Evolutionary conservation across 2,797 vertebrate genomes (phyloP).

Genomic region (Argentina silus): DNA sequence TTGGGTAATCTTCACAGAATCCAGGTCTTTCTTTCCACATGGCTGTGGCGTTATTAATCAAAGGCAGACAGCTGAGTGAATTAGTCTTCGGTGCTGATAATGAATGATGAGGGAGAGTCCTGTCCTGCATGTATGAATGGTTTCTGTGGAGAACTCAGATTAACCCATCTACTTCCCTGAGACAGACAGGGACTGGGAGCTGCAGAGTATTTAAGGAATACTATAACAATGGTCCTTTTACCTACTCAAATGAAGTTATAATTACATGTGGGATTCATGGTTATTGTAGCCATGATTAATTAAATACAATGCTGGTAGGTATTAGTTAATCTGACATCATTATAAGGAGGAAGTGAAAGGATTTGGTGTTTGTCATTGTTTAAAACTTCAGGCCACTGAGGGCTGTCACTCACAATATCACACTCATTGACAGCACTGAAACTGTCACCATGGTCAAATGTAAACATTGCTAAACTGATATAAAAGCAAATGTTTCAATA

Average conservation of each 20-base stretch:
- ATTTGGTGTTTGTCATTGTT: neutral
- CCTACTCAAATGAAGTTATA: conserved; percentile 7
- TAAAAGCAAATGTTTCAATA: neutral
- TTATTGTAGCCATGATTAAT: conserved; percentile 10
- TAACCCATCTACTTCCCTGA: conserved; percentile 20
- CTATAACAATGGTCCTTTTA: conserved; percentile 19
- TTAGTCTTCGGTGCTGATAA: conserved; percentile 48
- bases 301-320: conserved; percentile 16
- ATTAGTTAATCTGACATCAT: conserved; percentile 12
- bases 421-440: too few species aligned
- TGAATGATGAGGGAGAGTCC: conserved; percentile 44
- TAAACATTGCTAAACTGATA: neutral
- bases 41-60: conserved; percentile 46
- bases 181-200: neutral
- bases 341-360: neutral
- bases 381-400: neutral
- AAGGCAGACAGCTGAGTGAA: conserved; percentile 43
- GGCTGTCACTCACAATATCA: too few species aligned
- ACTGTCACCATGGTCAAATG: too few species aligned
- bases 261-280: conserved; percentile 22
- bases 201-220: conserved; percentile 20
- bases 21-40: conserved; percentile 25
- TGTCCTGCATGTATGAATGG: conserved; percentile 45
- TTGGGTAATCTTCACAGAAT: conserved; percentile 40
- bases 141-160: conserved; percentile 22